Percentiles rank a stretch among this genome's conserved stretches.
phyloP scores from a whole-genome alignment of 2,888 invertebrate species.

The Gasteruption jaculator region DNA sequence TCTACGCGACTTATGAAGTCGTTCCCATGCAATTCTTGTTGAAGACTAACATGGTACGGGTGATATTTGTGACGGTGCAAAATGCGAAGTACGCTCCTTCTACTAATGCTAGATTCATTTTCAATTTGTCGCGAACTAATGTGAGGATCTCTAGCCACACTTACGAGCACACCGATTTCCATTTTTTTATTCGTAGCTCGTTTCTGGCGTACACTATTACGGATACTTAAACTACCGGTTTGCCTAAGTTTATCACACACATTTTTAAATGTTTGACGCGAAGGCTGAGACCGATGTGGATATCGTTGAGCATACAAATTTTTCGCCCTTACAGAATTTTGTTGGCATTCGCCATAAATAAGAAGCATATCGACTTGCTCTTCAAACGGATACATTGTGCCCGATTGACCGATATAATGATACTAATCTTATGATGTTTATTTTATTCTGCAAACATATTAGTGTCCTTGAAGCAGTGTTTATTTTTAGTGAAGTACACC shows the following conservation, averaged over 20 bases:
- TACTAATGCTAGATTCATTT: constrained; percentile 9
- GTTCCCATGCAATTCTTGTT: constrained; percentile 19
- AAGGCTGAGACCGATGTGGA: constrained; percentile 7
- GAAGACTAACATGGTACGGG: constrained; percentile 16
- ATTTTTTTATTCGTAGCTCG: constrained; percentile 9
- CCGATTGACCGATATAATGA: no score
- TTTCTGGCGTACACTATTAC: constrained; percentile 5
- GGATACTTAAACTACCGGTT: constrained; percentile 2
- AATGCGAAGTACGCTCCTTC: constrained; percentile 11
- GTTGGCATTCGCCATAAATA: constrained; percentile 11
- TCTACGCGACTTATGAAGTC: constrained; percentile 21
- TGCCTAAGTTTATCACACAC: constrained; percentile 7
- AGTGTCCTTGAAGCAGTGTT: no score
- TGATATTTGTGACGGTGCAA: constrained; percentile 2
- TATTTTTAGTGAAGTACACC: no score
- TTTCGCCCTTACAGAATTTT: constrained; percentile 13
- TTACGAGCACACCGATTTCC: constrained; percentile 12
- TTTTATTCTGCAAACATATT: no score
- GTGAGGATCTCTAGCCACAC: constrained; percentile 6
- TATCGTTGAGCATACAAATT: constrained; percentile 13
- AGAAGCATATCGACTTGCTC: constrained; percentile 13
- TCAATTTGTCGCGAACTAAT: constrained; percentile 13
- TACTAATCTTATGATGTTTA: no score
- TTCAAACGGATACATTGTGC: constrained; percentile 15
- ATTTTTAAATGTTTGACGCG: constrained; percentile 10